phyloP scores from a whole-genome alignment of 2,797 vertebrate genomes.

The Sebastes taczanowskii region DNA sequence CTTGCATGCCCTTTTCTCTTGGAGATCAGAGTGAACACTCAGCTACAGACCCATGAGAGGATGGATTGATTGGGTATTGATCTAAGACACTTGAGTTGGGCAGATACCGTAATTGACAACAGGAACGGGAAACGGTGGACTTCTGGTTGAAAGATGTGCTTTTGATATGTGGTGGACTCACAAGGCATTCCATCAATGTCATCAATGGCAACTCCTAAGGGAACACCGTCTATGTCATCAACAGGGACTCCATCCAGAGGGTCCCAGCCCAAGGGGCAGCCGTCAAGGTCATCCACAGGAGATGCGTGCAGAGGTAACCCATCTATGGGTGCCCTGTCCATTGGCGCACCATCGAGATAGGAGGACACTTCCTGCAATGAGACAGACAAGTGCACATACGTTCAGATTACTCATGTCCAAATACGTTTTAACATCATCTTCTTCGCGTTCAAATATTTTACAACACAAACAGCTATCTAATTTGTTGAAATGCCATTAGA shows the following conservation, averaged over 20 bases:
- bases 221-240: conserved; percentile 85
- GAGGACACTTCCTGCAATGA: conserved; percentile 52
- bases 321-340: conserved; percentile 64
- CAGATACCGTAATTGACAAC: background rate
- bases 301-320: conserved; percentile 63
- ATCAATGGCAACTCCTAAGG: conserved; percentile 75
- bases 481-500: background rate
- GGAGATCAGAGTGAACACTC: background rate
- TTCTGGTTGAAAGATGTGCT: background rate
- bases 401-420: background rate
- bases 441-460: background rate
- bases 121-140: background rate
- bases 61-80: background rate
- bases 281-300: conserved; percentile 80
- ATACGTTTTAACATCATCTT: background rate
- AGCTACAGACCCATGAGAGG: background rate
- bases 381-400: background rate
- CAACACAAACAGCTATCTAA: background rate
- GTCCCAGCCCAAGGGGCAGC: conserved; percentile 83
- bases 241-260: conserved; percentile 82
- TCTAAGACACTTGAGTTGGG: background rate
- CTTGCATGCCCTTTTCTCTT: background rate
- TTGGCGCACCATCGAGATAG: conserved; percentile 76
- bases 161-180: conserved; percentile 57
- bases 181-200: conserved; percentile 86